A percentile compares a stretch with the other conserved stretches of the same genome.
Evolutionary conservation across 2,888 invertebrate genomes (phyloP).

Genomic region (Hedychridium roseum): DNA sequence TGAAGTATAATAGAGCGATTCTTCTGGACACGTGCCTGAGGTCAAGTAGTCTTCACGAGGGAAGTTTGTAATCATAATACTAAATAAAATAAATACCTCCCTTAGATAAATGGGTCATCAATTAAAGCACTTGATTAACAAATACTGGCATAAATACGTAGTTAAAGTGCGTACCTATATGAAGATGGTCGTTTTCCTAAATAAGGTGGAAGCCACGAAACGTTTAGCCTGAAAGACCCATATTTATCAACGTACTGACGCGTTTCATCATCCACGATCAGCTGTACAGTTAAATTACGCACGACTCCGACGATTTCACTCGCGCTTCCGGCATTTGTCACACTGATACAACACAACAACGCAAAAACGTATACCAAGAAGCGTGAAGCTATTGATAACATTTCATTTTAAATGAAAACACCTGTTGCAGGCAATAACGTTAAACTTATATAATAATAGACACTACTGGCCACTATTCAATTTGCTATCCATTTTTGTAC

Average conservation of each 20-base stretch:
- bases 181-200: conserved; percentile 36
- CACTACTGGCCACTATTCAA: too few species aligned
- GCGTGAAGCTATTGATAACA: conserved; percentile 26
- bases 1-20: conserved; percentile 42
- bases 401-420: conserved; percentile 31
- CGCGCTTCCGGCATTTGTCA: neutral
- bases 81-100: conserved; percentile 26
- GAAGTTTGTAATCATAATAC: conserved; percentile 43
- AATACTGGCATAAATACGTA: conserved; percentile 1
- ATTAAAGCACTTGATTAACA: too few species aligned
- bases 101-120: too few species aligned
- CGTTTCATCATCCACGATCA: conserved; percentile 33
- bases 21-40: conserved; percentile 40
- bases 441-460: neutral
- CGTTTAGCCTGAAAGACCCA: conserved; percentile 41
- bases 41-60: conserved; percentile 11
- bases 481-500: too few species aligned
- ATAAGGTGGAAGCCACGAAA: conserved; percentile 48
- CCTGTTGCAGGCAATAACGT: conserved; percentile 1
- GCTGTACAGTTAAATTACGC: conserved; percentile 37
- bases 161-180: conserved; percentile 48
- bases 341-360: conserved; percentile 6
- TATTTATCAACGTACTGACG: conserved; percentile 17
- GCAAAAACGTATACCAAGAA: conserved; percentile 1
- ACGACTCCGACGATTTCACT: conserved; percentile 24